Base-by-base conservation (phyloP, 2,113 vertebrate genomes). In the Eulemur rufifrons region DNA sequence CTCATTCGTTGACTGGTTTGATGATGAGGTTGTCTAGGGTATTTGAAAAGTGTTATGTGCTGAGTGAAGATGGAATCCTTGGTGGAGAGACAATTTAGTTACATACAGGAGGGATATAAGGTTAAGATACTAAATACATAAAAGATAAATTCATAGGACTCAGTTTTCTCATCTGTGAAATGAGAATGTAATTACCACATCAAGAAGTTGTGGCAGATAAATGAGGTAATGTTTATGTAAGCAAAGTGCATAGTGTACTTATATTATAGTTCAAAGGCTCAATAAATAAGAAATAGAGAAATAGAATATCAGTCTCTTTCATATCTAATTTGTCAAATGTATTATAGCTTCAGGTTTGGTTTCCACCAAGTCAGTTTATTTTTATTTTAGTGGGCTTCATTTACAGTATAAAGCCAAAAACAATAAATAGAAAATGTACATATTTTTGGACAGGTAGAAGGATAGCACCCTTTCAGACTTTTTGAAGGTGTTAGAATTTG, bases 81-180 rank as follows among this genome's bases (percentile, higher is more conserved):
- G 1, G 14, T 39, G n/a, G 52, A 71, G 42, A 52, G 25, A 82
- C 39, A 47, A 10, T 83, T 77, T 39, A 73, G 29, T 9, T 86
- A 10, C 25, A 39, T 45, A 47, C 2, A 59, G 21, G 59, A 76
- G 25, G 52, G 2, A 34, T 66, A 20, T 39, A 81, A 92, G 5
- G 15, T 77, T 68, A 73, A 52, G 13, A 25, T 86, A 27, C 27
- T 50, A 89, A 89, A 15, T 78, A 82, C 37, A n/a, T 83, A 56
- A 71, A 92, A 78, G 4, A 61, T 89, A 50, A 95, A 66, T 86
- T 63, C 23, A n/a, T 29, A 61, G 69, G 8, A 39, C n/a, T 86
- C 34, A 63, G 32, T 69, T 76, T 94, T 93, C 39, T 93, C 9
- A 29, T 68, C 42, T 82, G n/a, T 97, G 14, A 82, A 83, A 74